These are phyloP conservation scores for Apamea epomidion DNA, from an alignment of 2,888 invertebrate genomes.

Conservation along the genomic window DNA sequence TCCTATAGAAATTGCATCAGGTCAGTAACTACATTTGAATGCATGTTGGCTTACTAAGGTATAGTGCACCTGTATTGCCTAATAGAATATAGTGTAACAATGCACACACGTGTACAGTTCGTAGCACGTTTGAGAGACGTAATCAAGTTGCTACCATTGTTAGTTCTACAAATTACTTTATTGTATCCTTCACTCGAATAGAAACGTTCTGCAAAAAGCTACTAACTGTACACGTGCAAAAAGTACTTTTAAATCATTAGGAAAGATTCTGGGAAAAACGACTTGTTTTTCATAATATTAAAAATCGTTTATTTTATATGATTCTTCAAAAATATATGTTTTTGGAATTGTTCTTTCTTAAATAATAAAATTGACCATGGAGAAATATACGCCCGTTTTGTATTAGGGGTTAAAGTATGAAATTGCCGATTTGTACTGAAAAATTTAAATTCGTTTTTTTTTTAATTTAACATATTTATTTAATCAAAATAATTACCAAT, in stretches of 20 bases:
- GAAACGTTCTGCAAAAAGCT: constrained; percentile 6
- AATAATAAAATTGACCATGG: no score
- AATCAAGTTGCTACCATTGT: constrained; percentile 40
- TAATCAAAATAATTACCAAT: no score
- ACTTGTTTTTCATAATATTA: neutral
- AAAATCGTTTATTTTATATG: neutral
- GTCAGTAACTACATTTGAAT: neutral
- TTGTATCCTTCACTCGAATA: constrained; percentile 22
- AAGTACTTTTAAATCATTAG: neutral
- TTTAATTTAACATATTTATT: no score
- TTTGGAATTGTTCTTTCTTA: no score
- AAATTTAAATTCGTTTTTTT: no score
- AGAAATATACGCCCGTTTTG: no score
- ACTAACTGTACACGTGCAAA: no score
- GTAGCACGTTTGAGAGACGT: constrained; percentile 16
- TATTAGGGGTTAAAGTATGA: no score
- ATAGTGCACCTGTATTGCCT: neutral
- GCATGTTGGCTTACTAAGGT: neutral
- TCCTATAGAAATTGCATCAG: no score
- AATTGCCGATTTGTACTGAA: no score
- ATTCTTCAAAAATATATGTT: no score
- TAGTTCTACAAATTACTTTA: constrained; percentile 34
- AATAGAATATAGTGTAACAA: constrained; percentile 18
- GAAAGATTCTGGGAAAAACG: neutral
- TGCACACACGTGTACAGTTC: neutral